A percentile compares a stretch with the other conserved stretches of the same genome.
These are phyloP conservation scores for Agapornis canus DNA, from an alignment of 2,797 vertebrate species.

Conservation along the genomic window DNA sequence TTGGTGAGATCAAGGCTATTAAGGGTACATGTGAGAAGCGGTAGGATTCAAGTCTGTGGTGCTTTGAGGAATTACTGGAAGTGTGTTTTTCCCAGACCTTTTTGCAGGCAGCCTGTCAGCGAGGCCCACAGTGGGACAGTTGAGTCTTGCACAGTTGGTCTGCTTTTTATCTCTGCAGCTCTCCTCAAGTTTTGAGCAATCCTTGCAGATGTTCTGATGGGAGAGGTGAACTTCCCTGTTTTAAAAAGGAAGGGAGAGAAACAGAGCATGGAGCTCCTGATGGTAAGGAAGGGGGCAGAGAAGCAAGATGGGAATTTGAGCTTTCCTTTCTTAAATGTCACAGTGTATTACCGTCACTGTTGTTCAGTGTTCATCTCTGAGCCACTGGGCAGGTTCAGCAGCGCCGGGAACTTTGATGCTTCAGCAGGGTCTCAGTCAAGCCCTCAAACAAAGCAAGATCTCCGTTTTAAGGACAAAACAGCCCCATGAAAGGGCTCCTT, in stretches of 20 bases:
- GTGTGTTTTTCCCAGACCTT: neutral
- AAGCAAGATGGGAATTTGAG: constrained; percentile 41
- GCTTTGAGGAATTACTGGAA: constrained; percentile 58
- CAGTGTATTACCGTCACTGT: neutral
- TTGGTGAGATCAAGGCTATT: constrained; percentile 67
- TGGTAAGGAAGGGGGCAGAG: constrained; percentile 5
- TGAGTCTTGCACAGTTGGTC: neutral
- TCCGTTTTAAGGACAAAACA: neutral
- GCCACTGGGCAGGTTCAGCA: neutral
- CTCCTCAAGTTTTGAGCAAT: neutral
- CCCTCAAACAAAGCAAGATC: neutral
- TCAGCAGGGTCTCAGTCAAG: neutral
- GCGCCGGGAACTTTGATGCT: neutral
- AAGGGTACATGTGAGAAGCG: constrained; percentile 47
- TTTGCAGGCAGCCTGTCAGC: neutral
- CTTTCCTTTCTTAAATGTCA: constrained; percentile 27
- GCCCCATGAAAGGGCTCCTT: neutral
- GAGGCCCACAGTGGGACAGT: neutral
- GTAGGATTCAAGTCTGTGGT: constrained; percentile 36
- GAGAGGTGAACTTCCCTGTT: neutral
- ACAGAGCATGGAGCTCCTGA: neutral
- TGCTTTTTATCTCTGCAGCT: neutral
- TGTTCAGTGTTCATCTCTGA: neutral
- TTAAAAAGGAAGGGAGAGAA: neutral
- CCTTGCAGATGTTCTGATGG: neutral